Percentiles rank a stretch among this genome's conserved stretches.
These are phyloP conservation scores for Acropternis orthonyx DNA, from an alignment of 2,797 vertebrate species.

Conservation along the genomic window DNA sequence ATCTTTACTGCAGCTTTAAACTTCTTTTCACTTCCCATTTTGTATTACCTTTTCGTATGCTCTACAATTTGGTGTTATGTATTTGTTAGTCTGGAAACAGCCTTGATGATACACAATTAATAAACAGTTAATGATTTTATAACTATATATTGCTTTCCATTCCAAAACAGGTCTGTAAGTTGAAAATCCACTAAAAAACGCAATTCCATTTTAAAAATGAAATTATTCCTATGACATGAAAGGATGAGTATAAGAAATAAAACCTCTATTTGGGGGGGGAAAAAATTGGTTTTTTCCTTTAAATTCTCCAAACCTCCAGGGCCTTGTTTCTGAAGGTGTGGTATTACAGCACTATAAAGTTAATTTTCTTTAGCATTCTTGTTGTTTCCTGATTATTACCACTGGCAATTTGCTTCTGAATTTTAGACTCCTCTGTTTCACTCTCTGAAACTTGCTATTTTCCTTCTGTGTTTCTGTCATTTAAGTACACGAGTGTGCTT, in stretches of 20 bases:
- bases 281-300: not conserved
- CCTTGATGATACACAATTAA: not conserved
- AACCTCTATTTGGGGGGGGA: not conserved
- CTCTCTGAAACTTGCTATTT: not conserved
- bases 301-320: not conserved
- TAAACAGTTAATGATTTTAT: not conserved
- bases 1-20: not conserved
- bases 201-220: not conserved
- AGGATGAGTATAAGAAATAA: not conserved
- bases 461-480: not conserved
- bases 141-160: not conserved
- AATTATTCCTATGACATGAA: not conserved
- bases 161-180: not conserved
- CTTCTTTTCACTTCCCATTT: not conserved
- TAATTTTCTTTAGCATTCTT: not conserved
- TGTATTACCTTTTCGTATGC: not conserved
- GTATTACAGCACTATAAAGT: not conserved
- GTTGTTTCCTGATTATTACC: not conserved
- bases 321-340: not conserved
- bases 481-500: not conserved
- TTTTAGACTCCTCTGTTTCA: not conserved
- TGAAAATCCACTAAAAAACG: not conserved
- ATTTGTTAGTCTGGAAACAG: not conserved
- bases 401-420: not conserved
- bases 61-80: not conserved